These are phyloP conservation scores for Aporophyla nigra DNA, from an alignment of 2,888 invertebrate species.

Conservation along the genomic window DNA sequence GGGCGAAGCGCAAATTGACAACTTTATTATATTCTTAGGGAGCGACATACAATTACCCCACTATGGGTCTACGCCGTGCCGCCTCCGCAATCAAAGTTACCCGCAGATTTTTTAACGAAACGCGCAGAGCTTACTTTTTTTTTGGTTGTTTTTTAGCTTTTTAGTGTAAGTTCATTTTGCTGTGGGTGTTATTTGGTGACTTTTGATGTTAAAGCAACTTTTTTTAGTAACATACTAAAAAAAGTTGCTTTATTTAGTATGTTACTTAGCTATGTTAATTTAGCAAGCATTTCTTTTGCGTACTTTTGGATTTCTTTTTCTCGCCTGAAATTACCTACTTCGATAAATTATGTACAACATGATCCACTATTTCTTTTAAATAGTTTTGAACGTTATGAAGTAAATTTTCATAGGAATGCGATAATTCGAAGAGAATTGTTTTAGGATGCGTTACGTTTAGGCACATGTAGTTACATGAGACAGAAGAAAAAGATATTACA, in stretches of 20 bases:
- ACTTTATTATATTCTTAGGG: conserved; percentile 76
- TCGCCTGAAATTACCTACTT: neutral
- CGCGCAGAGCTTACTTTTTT: conserved; percentile 33
- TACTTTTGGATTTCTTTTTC: neutral
- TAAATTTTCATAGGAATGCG: neutral
- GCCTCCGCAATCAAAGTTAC: conserved; percentile 65
- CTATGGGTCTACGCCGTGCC: conserved; percentile 41
- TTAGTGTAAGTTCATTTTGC: conserved; percentile 40
- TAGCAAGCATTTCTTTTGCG: no score
- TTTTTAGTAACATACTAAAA: no score
- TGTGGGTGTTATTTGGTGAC: conserved; percentile 24
- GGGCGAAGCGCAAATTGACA: conserved; percentile 74
- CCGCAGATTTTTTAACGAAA: conserved; percentile 62
- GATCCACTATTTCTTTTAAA: neutral
- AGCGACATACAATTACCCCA: conserved; percentile 65
- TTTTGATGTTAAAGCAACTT: conserved; percentile 24
- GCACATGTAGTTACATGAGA: no score
- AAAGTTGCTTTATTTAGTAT: no score
- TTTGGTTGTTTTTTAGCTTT: conserved; percentile 27
- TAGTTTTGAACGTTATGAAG: neutral
- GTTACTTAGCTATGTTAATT: no score
- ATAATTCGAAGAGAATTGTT: no score
- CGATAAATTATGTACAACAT: neutral
- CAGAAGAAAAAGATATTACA: no score
- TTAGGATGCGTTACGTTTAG: neutral